Base-by-base conservation (phyloP, 1,140 invertebrate species). In the Drosophila mojavensis region DNA sequence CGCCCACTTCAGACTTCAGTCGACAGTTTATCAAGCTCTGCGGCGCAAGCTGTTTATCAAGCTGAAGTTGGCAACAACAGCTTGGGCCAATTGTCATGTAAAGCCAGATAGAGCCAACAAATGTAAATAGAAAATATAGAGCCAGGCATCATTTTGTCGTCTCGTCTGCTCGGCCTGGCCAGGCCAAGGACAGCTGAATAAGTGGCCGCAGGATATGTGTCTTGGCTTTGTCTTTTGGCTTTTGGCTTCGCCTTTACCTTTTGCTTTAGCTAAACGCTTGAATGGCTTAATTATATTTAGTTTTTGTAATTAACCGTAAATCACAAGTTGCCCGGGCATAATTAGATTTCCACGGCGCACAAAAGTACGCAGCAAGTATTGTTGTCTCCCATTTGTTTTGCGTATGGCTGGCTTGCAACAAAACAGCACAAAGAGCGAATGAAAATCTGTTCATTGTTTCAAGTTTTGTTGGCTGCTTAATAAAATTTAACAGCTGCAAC, bases 281-380 rank as follows among this genome's bases (percentile, higher is more conserved):
- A 77, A 78, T 72, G 83, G 75, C 71, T 88, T 86, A 88, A 86
- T 86, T 86, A 79, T 88, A 77, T 83, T 82, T 68, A 20, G 15
- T 54, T 68, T 48, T 54, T 60, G 80, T 76, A 83, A 69, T 85
- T 85, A 71, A 61, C 63, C 66, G 61, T 67, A 59, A 78, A 86
- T 86, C 70, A 66, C 67, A 55, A 73, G 50, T 70, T 63, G 13
- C 15, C n/a, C 15, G 11, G 17, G 28, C 60, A 45, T 81, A 81
- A 81, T 81, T 79, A 68, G 73, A 79, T 79, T 73, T 59, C 17
- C 58, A 30, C 33, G 55, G 28, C 51, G 41, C 62, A 71, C 59
- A 64, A 61, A 66, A 63, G 77, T 64, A 64, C 71, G 65, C 78
- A 77, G 48, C 64, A 56, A 58, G 47, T 59, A 67, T 76, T 39